Percentiles rank a stretch among this genome's conserved stretches.
These are phyloP conservation scores for Collichthys lucidus DNA, from an alignment of 2,113 vertebrate species.

Conservation along the genomic window DNA sequence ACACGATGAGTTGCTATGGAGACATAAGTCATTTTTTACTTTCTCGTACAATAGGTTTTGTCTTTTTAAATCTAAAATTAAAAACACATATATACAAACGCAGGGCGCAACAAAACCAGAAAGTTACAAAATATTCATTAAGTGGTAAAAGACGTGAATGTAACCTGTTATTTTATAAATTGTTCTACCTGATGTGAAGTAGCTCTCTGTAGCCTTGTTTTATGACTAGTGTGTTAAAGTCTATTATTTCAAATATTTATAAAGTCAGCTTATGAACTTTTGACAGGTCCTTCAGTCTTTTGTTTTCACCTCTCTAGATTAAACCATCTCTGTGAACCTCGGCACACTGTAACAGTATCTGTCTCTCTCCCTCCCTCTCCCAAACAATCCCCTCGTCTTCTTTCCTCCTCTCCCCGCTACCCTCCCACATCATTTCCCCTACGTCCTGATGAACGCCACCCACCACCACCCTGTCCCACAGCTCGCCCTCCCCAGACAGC, in stretches of 20 bases:
- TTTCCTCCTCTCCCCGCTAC: constrained; percentile 35
- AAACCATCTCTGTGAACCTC: constrained; percentile 42
- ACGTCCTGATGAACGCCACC: constrained; percentile 25
- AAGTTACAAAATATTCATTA: constrained; percentile 24
- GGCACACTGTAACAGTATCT: constrained; percentile 54
- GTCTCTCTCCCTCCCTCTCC: constrained; percentile 55
- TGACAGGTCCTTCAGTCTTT: constrained; percentile 25
- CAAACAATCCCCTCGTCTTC: constrained; percentile 51
- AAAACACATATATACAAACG: constrained; percentile 28
- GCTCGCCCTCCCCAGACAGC: constrained; percentile 43
- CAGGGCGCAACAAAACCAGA: background rate
- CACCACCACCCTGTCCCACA: constrained; percentile 61
- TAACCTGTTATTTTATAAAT: constrained; percentile 19
- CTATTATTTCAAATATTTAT: constrained; percentile 30
- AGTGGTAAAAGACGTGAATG: constrained; percentile 10
- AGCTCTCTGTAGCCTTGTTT: constrained; percentile 26
- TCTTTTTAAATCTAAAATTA: background rate
- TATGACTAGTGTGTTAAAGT: constrained; percentile 27
- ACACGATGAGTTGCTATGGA: background rate
- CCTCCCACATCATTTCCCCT: constrained; percentile 53
- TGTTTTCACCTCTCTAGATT: constrained; percentile 33
- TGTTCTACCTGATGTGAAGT: constrained; percentile 53
- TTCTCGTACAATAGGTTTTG: constrained; percentile 23
- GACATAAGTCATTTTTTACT: background rate
- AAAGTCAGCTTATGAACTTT: constrained; percentile 8